These are phyloP conservation scores for Palloptera scutellata DNA, from an alignment of 2,888 invertebrate genomes.

Conservation along the genomic window DNA sequence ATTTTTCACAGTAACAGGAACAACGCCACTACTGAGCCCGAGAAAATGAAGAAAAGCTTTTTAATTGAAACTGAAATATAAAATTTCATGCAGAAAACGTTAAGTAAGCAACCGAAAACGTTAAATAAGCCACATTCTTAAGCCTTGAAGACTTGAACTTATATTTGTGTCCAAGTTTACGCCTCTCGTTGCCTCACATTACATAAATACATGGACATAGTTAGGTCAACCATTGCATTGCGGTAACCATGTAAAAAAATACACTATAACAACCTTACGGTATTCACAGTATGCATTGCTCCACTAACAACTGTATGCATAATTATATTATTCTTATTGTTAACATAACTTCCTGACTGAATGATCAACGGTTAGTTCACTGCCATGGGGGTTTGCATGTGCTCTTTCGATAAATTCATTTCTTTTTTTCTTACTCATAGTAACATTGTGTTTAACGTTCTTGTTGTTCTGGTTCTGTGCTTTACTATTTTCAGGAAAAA, in stretches of 20 bases:
- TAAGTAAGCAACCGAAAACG: constrained; percentile 4
- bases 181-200: too few relatives aligned
- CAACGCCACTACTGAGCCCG: neutral
- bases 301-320: neutral
- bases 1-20: constrained; percentile 42
- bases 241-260: too few relatives aligned
- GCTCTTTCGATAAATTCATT: constrained; percentile 6
- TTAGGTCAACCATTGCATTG: too few relatives aligned
- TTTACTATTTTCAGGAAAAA: constrained; percentile 57
- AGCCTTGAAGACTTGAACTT: constrained; percentile 9
- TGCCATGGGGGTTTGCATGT: neutral
- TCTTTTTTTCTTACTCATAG: neutral
- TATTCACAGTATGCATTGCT: too few relatives aligned
- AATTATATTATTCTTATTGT: neutral
- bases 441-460: too few relatives aligned
- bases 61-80: constrained; percentile 26
- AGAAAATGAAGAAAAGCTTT: constrained; percentile 1
- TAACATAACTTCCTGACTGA: neutral
- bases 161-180: neutral
- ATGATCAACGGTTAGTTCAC: neutral
- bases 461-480: too few relatives aligned
- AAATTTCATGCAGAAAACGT: constrained; percentile 11
- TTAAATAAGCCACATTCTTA: neutral
- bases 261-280: too few relatives aligned
- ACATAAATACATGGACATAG: too few relatives aligned